Conservation (phyloP, 92 coral and sea anemone species). For the Porites cylindrica region DNA sequence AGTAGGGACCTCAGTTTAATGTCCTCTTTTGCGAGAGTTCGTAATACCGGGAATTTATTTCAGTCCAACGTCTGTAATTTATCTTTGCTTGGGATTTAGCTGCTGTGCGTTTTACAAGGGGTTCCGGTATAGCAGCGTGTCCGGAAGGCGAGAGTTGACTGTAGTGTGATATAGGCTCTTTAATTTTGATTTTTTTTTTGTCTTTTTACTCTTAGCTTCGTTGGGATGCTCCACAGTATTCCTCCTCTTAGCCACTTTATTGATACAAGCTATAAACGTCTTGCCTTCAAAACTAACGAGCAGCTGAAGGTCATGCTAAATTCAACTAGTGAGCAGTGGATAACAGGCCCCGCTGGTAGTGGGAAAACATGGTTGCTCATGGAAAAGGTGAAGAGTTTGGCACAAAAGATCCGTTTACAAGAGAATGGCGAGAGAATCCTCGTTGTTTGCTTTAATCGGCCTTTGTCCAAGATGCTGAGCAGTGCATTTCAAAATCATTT, state of each 20-base stretch:
- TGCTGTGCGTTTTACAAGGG: too few species aligned
- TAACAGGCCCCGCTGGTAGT: constrained; percentile 80
- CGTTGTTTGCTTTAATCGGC: constrained; percentile 47
- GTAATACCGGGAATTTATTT: too few species aligned
- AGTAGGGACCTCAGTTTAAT: too few species aligned
- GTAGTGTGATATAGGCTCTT: too few species aligned
- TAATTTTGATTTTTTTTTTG: neutral
- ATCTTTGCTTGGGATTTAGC: too few species aligned
- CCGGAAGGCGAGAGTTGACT: too few species aligned
- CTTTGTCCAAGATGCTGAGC: constrained; percentile 23
- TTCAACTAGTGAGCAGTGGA: constrained; percentile 42
- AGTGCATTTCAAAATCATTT: neutral
- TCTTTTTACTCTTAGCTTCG: neutral
- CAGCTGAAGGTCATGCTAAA: constrained; percentile 16
- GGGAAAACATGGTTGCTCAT: constrained; percentile 63
- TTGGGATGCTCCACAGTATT: neutral
- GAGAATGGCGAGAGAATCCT: constrained; percentile 35
- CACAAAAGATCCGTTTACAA: neutral
- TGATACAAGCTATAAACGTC: neutral
- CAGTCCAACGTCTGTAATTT: too few species aligned
- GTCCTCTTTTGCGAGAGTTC: too few species aligned
- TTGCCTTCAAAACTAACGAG: neutral
- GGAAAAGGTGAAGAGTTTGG: constrained; percentile 52
- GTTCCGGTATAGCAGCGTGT: too few species aligned
- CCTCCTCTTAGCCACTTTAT: neutral